Evolutionary conservation across 2,113 vertebrate species (phyloP).

Genomic region (Rhegmatorhina hoffmannsi): DNA sequence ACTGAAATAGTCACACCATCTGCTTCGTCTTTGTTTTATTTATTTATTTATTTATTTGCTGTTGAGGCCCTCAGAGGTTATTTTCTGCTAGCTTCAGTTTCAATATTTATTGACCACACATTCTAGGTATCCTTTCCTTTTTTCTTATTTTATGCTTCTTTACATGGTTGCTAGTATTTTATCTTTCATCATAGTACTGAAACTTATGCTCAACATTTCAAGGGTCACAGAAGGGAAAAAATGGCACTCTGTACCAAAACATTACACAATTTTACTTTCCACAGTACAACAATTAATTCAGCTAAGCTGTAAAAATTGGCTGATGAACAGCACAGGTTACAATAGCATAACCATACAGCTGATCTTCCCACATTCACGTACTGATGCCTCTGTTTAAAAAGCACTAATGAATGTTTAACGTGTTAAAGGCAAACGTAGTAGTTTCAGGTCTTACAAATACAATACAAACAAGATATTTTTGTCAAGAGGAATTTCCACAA

Average conservation of each 20-base stretch:
- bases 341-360: background rate
- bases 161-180: background rate
- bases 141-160: background rate
- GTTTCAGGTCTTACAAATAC: background rate
- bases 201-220: background rate
- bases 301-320: background rate
- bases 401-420: background rate
- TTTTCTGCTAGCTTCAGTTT: background rate
- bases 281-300: background rate
- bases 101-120: background rate
- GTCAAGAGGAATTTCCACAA: background rate
- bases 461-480: background rate
- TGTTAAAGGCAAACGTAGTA: background rate
- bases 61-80: background rate
- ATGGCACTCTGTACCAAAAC: background rate
- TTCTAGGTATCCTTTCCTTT: background rate
- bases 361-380: background rate
- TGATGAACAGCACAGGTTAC: background rate
- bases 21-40: background rate
- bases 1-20: background rate
- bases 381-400: background rate
- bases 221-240: background rate
- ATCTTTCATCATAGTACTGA: background rate
- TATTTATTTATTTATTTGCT: conserved; percentile 23
- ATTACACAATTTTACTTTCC: background rate